A percentile compares a stretch with the other conserved stretches of the same genome.
phyloP scores from a whole-genome alignment of 2,797 vertebrate species.

The Neostethus bicornis region DNA sequence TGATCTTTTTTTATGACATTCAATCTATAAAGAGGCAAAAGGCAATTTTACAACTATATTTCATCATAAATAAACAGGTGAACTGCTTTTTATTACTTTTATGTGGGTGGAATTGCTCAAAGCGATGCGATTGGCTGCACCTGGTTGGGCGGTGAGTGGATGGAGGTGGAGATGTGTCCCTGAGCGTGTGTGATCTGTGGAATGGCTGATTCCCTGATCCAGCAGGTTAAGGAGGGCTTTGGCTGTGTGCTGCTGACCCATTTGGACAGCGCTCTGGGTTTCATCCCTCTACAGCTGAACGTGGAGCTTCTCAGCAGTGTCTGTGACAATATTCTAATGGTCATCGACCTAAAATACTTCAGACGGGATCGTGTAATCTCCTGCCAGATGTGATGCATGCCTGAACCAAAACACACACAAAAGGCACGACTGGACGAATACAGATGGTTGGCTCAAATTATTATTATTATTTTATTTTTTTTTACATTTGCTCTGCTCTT shows the following conservation, averaged over 20 bases:
- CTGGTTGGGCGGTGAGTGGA: slow-evolving; percentile 16
- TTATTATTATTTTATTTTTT: slow-evolving; percentile 47
- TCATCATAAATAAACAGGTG: slow-evolving; percentile 41
- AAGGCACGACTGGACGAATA: slow-evolving; percentile 15
- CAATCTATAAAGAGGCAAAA: slow-evolving; percentile 48
- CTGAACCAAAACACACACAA: slow-evolving; percentile 28
- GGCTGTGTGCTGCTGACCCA: slow-evolving; percentile 62
- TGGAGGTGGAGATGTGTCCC: not conserved
- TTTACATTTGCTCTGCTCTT: slow-evolving; percentile 10
- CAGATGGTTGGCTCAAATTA: slow-evolving; percentile 30
- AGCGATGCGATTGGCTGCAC: slow-evolving; percentile 26
- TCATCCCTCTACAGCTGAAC: slow-evolving; percentile 34
- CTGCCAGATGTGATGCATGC: slow-evolving; percentile 35
- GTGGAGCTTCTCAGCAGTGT: slow-evolving; percentile 25
- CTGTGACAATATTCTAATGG: slow-evolving; percentile 50
- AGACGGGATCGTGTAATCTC: slow-evolving; percentile 31
- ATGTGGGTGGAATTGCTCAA: slow-evolving; percentile 22
- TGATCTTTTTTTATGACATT: slow-evolving; percentile 60
- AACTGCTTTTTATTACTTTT: slow-evolving; percentile 35
- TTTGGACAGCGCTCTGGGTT: slow-evolving; percentile 55
- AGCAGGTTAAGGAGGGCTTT: slow-evolving; percentile 73
- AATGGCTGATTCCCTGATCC: slow-evolving; percentile 60
- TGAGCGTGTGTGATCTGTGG: slow-evolving; percentile 33
- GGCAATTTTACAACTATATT: slow-evolving; percentile 36
- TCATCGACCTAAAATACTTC: slow-evolving; percentile 38